Evolutionary conservation across 2,888 invertebrate species (phyloP).

Genomic region (Himalopsyche japonica): DNA sequence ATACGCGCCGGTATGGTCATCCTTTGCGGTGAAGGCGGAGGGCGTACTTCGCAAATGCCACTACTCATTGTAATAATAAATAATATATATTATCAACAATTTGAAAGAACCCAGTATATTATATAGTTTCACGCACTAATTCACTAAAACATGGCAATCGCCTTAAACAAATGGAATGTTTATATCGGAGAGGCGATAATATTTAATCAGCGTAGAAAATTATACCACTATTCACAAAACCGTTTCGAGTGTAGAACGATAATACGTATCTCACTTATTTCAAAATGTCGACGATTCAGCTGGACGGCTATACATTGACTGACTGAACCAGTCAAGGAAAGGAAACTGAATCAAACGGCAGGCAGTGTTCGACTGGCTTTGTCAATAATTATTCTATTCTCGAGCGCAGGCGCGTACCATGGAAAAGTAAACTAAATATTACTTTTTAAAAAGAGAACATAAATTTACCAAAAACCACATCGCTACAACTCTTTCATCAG

Average conservation of each 20-base stretch:
- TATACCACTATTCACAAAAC: neutral
- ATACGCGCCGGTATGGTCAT: slow-evolving; percentile 26
- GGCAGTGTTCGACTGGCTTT: neutral
- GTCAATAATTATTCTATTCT: neutral
- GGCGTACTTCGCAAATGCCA: slow-evolving; percentile 47
- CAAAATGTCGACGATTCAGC: neutral
- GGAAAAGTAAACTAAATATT: neutral
- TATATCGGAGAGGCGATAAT: neutral
- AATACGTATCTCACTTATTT: neutral
- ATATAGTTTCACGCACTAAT: neutral
- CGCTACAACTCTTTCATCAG: too few relatives aligned
- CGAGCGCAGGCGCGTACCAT: neutral
- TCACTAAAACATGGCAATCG: neutral
- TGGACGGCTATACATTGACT: neutral
- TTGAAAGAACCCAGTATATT: neutral
- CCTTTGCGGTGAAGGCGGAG: slow-evolving; percentile 8
- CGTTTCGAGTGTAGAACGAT: neutral
- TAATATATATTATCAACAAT: neutral
- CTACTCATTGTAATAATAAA: slow-evolving; percentile 46
- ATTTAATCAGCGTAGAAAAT: neutral
- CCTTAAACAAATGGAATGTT: neutral
- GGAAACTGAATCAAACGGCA: neutral
- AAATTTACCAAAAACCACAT: too few relatives aligned
- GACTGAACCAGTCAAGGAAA: neutral
- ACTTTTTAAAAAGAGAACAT: too few relatives aligned